Evolutionary conservation across 1,140 invertebrate genomes (phyloP).

Genomic region (Grapholita molesta): DNA sequence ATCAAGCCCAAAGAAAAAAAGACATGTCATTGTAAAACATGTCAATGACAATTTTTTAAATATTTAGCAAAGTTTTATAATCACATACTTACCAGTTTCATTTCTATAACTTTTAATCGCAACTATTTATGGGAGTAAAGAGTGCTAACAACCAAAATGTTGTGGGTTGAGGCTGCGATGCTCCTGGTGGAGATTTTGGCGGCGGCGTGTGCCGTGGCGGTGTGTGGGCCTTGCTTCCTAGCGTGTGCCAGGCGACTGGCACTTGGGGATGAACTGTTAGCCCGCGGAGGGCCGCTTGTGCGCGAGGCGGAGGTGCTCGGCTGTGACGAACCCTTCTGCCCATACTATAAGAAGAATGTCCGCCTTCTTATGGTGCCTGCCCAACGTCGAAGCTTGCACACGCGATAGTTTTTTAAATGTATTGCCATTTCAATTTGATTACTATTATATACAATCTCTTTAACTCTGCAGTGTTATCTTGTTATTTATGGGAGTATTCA

Average conservation of each 20-base stretch:
- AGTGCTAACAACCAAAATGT: slow-evolving; percentile 25
- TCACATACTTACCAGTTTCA: not conserved
- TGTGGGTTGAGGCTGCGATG: slow-evolving; percentile 62
- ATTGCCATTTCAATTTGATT: slow-evolving; percentile 15
- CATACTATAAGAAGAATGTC: slow-evolving; percentile 69
- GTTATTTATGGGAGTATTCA: too few relatives aligned
- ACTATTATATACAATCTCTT: not conserved
- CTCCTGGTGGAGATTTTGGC: slow-evolving; percentile 59
- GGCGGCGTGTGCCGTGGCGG: slow-evolving; percentile 58
- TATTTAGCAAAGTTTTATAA: not conserved
- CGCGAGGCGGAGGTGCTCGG: slow-evolving; percentile 61
- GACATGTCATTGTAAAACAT: not conserved
- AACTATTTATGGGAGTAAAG: not conserved
- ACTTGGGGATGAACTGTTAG: slow-evolving; percentile 55
- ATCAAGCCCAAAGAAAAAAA: not conserved
- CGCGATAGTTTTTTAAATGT: slow-evolving; percentile 34
- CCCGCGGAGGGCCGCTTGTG: slow-evolving; percentile 34
- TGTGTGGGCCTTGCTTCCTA: slow-evolving; percentile 62
- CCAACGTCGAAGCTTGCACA: slow-evolving; percentile 43
- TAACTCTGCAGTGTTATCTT: not conserved
- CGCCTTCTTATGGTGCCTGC: slow-evolving; percentile 61
- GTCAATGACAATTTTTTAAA: not conserved
- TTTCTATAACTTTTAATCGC: not conserved
- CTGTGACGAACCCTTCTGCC: slow-evolving; percentile 65
- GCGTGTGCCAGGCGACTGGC: slow-evolving; percentile 55